phyloP scores from a whole-genome alignment of 2,888 invertebrate species.

The Tortrix viridana region DNA sequence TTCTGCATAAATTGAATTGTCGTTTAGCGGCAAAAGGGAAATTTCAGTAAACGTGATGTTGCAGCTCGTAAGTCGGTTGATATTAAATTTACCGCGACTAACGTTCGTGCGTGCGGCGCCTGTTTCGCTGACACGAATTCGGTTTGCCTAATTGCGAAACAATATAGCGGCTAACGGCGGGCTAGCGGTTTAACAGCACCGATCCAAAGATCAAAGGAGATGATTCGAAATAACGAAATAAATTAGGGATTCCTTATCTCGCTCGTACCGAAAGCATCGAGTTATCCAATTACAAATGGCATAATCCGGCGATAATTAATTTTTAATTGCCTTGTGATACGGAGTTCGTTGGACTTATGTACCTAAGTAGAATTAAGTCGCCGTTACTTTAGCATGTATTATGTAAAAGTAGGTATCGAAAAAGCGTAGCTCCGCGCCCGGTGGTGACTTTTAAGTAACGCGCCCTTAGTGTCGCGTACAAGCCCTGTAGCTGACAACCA shows the following conservation, averaged over 20 bases:
- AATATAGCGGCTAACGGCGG: conserved; percentile 8
- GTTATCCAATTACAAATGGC: conserved; percentile 23
- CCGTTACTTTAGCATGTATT: background rate
- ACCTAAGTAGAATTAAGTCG: conserved; percentile 25
- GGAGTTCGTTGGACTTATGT: conserved; percentile 19
- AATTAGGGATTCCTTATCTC: conserved; percentile 5
- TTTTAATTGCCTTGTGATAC: conserved; percentile 33
- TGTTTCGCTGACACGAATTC: conserved; percentile 12
- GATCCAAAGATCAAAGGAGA: background rate
- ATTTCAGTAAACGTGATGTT: conserved; percentile 1
- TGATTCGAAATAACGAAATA: conserved; percentile 10
- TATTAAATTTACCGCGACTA: conserved; percentile 25
- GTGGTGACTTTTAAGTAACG: conserved; percentile 20
- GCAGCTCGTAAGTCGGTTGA: conserved; percentile 9
- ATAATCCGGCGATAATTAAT: conserved; percentile 24
- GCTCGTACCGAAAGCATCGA: background rate
- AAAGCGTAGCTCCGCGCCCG: conserved; percentile 5
- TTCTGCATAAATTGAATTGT: background rate
- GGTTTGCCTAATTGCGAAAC: background rate
- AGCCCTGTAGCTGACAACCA: conserved; percentile 17
- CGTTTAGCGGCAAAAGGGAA: background rate
- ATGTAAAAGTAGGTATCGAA: background rate
- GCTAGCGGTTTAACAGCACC: background rate
- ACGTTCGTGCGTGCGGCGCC: conserved; percentile 1
- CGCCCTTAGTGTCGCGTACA: conserved; percentile 24